Evolutionary conservation across 2,113 vertebrate species (phyloP).

Genomic region (Anas platyrhynchos): DNA sequence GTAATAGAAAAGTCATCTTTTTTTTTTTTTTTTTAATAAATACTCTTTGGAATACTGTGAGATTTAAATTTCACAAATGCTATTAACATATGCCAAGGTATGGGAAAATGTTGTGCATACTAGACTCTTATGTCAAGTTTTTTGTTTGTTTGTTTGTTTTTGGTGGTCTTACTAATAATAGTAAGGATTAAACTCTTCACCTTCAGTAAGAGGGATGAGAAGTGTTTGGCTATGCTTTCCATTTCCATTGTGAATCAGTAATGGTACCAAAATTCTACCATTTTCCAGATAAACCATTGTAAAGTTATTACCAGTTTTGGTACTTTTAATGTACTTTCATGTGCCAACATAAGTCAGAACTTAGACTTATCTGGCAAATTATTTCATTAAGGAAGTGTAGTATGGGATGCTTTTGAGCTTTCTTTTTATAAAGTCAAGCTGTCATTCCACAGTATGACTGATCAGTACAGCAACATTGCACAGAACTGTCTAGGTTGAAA

Average conservation of each 20-base stretch:
- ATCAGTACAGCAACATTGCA: background rate
- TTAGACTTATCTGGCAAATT: background rate
- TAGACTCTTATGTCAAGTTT: background rate
- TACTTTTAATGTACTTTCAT: background rate
- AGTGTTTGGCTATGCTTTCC: background rate
- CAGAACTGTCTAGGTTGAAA: background rate
- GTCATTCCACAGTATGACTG: background rate
- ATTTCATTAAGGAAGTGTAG: background rate
- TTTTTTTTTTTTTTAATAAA: background rate
- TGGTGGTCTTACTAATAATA: background rate
- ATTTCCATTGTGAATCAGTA: background rate
- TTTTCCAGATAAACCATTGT: background rate
- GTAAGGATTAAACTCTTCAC: background rate
- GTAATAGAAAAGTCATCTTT: background rate
- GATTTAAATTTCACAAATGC: background rate
- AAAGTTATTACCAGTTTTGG: background rate
- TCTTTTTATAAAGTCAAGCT: background rate
- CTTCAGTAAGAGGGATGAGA: background rate
- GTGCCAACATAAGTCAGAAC: background rate
- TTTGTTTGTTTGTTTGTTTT: slow-evolving; percentile 6
- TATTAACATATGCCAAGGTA: background rate
- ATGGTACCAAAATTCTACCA: background rate
- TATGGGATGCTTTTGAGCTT: background rate
- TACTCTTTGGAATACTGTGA: background rate
- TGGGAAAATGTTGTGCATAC: background rate